Conservation (phyloP, 1,140 invertebrate species). For the Cheumatopsyche charites region DNA sequence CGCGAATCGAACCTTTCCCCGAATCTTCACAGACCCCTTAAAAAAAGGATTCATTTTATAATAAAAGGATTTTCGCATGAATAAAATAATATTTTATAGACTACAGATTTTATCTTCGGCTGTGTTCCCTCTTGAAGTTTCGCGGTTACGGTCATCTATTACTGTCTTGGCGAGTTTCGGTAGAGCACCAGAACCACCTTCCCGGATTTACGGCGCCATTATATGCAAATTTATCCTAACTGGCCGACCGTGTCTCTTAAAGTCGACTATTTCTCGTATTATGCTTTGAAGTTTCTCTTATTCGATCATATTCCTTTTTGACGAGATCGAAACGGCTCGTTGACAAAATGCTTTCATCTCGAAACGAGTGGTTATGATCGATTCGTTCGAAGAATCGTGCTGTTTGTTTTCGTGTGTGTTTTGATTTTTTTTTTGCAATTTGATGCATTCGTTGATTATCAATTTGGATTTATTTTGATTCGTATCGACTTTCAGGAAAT, state of each 20-base stretch:
- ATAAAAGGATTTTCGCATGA: no score
- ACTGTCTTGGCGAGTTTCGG: conserved; percentile 17
- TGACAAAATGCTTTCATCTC: neutral
- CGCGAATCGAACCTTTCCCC: neutral
- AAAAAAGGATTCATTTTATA: no score
- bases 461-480: no score
- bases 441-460: no score
- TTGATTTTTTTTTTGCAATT: no score
- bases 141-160: conserved; percentile 11
- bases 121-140: no score
- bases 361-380: neutral
- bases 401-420: no score
- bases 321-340: neutral
- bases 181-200: conserved; percentile 3
- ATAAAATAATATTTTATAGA: no score
- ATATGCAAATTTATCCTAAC: conserved; percentile 36
- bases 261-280: neutral
- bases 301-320: conserved; percentile 25
- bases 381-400: neutral
- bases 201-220: conserved; percentile 32
- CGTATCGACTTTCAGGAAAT: no score
- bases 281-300: conserved; percentile 6
- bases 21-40: no score
- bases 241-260: conserved; percentile 12
- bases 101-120: no score